Conservation (phyloP, 2,797 vertebrate species). For the Aphelocoma californica region DNA sequence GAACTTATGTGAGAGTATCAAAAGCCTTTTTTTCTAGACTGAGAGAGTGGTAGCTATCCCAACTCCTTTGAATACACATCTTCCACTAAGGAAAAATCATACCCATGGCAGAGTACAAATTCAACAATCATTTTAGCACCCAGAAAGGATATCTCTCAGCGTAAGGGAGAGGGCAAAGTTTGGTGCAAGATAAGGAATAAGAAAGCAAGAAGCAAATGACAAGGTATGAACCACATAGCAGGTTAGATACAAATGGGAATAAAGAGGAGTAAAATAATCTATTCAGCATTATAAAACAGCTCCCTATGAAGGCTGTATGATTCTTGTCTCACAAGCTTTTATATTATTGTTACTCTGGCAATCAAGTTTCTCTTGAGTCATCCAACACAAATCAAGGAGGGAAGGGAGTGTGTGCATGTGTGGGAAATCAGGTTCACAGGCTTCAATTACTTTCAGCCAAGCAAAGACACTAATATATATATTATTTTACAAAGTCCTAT, state of each 20-base stretch:
- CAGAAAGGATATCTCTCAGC: not conserved
- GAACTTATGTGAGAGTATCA: not conserved
- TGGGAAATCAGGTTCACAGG: conserved; percentile 40
- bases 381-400: conserved; percentile 7
- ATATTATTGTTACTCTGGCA: conserved; percentile 42
- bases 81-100: not conserved
- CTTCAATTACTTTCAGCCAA: conserved; percentile 59
- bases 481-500: conserved; percentile 51
- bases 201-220: not conserved
- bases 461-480: conserved; percentile 49
- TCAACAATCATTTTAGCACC: not conserved
- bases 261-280: conserved; percentile 9
- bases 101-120: not conserved
- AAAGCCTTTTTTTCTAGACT: not conserved
- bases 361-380: conserved; percentile 43
- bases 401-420: not conserved
- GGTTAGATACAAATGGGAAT: not conserved
- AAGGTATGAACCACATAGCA: not conserved
- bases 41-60: not conserved
- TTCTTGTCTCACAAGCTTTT: conserved; percentile 32
- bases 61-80: not conserved
- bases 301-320: not conserved
- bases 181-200: not conserved
- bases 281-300: conserved; percentile 30
- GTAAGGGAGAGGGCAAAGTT: not conserved